Base-by-base conservation (phyloP, 2,888 invertebrate species). In the Caenorhabditis drosophilae region DNA sequence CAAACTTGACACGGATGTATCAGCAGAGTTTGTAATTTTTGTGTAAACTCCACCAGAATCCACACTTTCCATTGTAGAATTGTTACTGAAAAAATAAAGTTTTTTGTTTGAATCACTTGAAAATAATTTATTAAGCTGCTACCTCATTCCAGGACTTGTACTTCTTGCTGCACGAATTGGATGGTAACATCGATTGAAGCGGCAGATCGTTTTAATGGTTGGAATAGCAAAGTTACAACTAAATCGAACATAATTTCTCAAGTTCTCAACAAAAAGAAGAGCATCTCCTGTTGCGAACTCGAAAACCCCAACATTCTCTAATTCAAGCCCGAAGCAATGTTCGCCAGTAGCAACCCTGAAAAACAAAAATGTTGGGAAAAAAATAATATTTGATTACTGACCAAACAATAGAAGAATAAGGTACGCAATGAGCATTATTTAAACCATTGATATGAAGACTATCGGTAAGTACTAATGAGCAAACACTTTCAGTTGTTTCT, bases 261-360 rank as follows among this genome's bases (percentile, higher is more conserved):
- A 46, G 31, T 67, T 52, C 18, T 67, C 67, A 0, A 67, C 62
- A 52, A 61, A 48, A 9, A 58, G 44, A 4, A 61, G 22, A 0
- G 58, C 49, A 20, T 60, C 67, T 23, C 57, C 67, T 11, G 57
- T 54, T 3, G 62, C 67, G 20, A 66, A 69, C 35, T 69, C 69
- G 18, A 68, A 61, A 22, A 67, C 42, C 20, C 68, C 72, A 16
- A 55, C 22, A 45, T 59, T 53, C 2, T 60, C 60, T 2, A 69
- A 38, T 16, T 55, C 63, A 49, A 72, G 67, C 42, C 72, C 72
- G 22, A 72, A 49, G 18, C 72, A 72, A 35, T 66, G 68, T 42
- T 72, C 72, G 20, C 72, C 72, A 18, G 72, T 62, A 15, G 59
- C 68, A 34, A 72, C 61, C 72, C 71, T 68, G 49, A 50, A 63